These are phyloP conservation scores for Gonatopus flavifemur DNA, from an alignment of 1,140 invertebrate genomes.

Conservation along the genomic window DNA sequence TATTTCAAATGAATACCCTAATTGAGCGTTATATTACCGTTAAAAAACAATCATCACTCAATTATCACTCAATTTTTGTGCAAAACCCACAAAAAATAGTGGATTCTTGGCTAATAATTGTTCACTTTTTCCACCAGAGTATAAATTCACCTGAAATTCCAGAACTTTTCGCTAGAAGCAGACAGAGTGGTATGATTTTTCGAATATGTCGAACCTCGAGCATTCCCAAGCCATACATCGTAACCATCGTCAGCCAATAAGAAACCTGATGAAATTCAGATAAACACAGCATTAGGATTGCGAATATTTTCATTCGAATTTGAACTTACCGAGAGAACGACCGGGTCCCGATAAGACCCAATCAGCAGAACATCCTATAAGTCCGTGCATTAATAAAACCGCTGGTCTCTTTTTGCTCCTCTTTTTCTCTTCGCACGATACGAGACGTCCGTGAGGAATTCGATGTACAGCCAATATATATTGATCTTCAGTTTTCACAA, in stretches of 20 bases:
- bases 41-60: too few species aligned
- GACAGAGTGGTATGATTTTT: slow-evolving; percentile 57
- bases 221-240: slow-evolving; percentile 73
- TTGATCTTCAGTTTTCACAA: slow-evolving; percentile 8
- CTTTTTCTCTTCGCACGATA: too few species aligned
- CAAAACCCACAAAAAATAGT: too few species aligned
- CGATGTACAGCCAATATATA: slow-evolving; percentile 15
- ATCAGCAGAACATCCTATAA: slow-evolving; percentile 72
- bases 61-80: too few species aligned
- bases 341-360: slow-evolving; percentile 68
- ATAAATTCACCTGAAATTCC: slow-evolving; percentile 55
- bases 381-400: slow-evolving; percentile 73
- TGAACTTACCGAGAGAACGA: slow-evolving; percentile 53
- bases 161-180: slow-evolving; percentile 54
- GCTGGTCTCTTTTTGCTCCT: slow-evolving; percentile 13
- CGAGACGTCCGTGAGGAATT: not conserved
- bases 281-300: too few species aligned
- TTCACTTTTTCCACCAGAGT: too few species aligned
- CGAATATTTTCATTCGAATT: not conserved
- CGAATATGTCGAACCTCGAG: slow-evolving; percentile 67
- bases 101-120: too few species aligned
- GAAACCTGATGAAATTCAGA: slow-evolving; percentile 11
- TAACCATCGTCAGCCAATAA: slow-evolving; percentile 64
- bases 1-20: too few species aligned
- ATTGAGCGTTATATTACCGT: too few species aligned